These are phyloP conservation scores for Lacerta agilis DNA, from an alignment of 2,797 vertebrate species.

Conservation along the genomic window DNA sequence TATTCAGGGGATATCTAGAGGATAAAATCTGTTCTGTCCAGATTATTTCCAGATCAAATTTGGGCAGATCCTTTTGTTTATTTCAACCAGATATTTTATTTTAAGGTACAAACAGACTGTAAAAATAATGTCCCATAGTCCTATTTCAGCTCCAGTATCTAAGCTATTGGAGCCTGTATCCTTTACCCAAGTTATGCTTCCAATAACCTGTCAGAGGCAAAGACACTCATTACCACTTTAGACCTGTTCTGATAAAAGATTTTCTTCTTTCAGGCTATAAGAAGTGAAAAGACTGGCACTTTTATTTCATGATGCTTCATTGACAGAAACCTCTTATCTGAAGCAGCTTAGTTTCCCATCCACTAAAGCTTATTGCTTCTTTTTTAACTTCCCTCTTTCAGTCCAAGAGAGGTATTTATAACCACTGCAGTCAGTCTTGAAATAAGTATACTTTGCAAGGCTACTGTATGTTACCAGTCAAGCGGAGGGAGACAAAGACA, in stretches of 20 bases:
- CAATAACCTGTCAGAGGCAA: constrained; percentile 40
- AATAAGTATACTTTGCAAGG: constrained; percentile 64
- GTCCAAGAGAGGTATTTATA: constrained; percentile 67
- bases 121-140: background rate
- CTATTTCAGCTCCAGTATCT: background rate
- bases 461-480: constrained; percentile 66
- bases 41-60: background rate
- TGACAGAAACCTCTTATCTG: constrained; percentile 67
- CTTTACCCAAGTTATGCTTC: background rate
- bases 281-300: constrained; percentile 54
- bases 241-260: constrained; percentile 47
- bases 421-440: constrained; percentile 67
- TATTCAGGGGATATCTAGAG: background rate
- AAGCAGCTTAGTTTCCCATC: constrained; percentile 66
- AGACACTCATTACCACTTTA: constrained; percentile 57
- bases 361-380: constrained; percentile 64
- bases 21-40: background rate
- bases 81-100: background rate
- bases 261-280: constrained; percentile 57
- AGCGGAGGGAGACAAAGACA: constrained; percentile 70
- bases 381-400: constrained; percentile 65
- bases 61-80: background rate
- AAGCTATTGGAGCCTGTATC: background rate
- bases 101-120: background rate
- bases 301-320: constrained; percentile 61